Evolutionary conservation across 2,797 vertebrate species (phyloP).

Genomic region (Lutra lutra): DNA sequence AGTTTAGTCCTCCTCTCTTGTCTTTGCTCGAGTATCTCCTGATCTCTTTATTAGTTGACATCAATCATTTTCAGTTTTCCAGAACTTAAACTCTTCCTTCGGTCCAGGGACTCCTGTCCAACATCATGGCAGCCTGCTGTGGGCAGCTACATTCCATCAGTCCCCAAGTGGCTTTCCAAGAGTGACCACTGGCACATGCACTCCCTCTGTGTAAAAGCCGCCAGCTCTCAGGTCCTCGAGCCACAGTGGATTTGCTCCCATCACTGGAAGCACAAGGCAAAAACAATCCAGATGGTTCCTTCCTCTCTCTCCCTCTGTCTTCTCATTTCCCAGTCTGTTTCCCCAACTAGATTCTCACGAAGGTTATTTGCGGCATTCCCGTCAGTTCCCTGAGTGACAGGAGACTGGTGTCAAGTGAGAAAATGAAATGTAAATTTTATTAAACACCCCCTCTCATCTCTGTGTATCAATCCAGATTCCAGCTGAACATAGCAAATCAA

Average conservation of each 20-base stretch:
- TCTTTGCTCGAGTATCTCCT: neutral
- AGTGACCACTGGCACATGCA: neutral
- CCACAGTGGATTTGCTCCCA: neutral
- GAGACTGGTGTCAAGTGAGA: slow-evolving; percentile 91
- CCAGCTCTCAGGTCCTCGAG: neutral
- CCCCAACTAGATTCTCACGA: slow-evolving; percentile 84
- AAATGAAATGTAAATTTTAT: slow-evolving; percentile 95
- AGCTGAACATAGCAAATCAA: slow-evolving; percentile 92
- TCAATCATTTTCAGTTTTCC: neutral
- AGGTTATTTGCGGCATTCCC: slow-evolving; percentile 87
- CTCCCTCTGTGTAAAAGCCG: neutral
- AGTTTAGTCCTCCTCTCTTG: neutral
- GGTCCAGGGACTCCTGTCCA: neutral
- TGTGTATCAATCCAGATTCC: slow-evolving; percentile 92
- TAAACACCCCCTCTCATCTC: slow-evolving; percentile 92
- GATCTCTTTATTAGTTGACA: neutral
- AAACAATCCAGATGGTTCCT: slow-evolving; percentile 73
- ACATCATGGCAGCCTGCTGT: neutral
- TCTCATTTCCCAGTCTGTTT: slow-evolving; percentile 73
- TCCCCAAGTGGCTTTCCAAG: neutral
- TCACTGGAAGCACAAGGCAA: slow-evolving; percentile 42
- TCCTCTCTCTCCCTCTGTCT: slow-evolving; percentile 22
- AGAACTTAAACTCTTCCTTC: neutral
- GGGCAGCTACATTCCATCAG: neutral
- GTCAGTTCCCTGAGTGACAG: slow-evolving; percentile 89